Percentiles rank a stretch among this genome's conserved stretches.
These are phyloP conservation scores for Trypoxylon attenuatum DNA, from an alignment of 2,888 invertebrate species.

Conservation along the genomic window DNA sequence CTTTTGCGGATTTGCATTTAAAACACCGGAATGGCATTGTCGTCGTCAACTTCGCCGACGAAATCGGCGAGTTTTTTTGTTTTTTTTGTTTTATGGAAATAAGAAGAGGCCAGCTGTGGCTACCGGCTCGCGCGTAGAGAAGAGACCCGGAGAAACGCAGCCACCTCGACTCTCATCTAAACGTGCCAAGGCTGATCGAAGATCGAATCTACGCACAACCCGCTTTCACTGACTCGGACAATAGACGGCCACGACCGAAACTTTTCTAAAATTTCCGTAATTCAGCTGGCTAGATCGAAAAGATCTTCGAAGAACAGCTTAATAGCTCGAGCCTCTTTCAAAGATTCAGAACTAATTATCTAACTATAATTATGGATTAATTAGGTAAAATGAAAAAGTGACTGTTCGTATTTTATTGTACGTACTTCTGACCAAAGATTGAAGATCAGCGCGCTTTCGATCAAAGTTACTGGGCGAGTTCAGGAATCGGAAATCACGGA, in stretches of 20 bases:
- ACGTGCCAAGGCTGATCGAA: conserved; percentile 54
- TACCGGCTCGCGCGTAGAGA: conserved; percentile 3
- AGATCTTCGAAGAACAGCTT: too few relatives aligned
- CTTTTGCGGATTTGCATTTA: conserved; percentile 71
- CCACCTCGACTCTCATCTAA: conserved; percentile 42
- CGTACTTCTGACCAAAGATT: too few relatives aligned
- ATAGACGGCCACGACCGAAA: conserved; percentile 21
- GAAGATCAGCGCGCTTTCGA: too few relatives aligned
- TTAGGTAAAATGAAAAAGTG: too few relatives aligned
- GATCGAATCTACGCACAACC: conserved; percentile 44
- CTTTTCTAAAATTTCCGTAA: conserved; percentile 30
- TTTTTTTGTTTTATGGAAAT: conserved; percentile 68
- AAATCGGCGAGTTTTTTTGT: conserved; percentile 63
- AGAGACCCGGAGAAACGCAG: conserved; percentile 9
- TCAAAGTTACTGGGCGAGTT: too few relatives aligned
- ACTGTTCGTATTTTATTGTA: too few relatives aligned
- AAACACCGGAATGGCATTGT: conserved; percentile 67
- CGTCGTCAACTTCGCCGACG: too few relatives aligned
- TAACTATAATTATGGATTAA: too few relatives aligned
- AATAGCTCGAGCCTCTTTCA: too few relatives aligned
- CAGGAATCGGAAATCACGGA: too few relatives aligned
- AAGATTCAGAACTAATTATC: too few relatives aligned
- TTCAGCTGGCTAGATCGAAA: background rate
- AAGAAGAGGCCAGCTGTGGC: conserved; percentile 37
- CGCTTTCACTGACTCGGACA: conserved; percentile 50